phyloP scores from a whole-genome alignment of 2,113 vertebrate genomes.

The Monopterus albus region DNA sequence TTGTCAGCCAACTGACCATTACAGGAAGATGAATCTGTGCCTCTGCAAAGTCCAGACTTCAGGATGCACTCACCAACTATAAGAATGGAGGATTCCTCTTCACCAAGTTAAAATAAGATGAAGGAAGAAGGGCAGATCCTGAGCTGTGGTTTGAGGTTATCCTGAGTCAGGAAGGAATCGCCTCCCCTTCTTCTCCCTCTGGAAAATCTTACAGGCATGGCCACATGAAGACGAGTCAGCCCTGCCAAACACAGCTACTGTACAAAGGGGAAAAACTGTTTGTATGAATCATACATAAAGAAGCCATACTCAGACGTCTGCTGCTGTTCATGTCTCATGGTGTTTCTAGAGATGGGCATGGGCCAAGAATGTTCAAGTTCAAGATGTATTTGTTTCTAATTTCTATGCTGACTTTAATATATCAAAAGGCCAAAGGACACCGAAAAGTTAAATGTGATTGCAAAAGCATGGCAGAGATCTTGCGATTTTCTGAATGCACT shows the following conservation, averaged over 20 bases:
- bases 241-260: slow-evolving; percentile 26
- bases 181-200: slow-evolving; percentile 28
- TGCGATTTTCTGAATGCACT: slow-evolving; percentile 2
- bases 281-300: slow-evolving; percentile 39
- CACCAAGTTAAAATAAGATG: neutral
- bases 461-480: slow-evolving; percentile 28
- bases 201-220: slow-evolving; percentile 59
- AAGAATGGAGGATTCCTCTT: neutral
- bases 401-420: neutral
- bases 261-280: slow-evolving; percentile 29
- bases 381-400: neutral
- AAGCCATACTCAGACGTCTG: no score
- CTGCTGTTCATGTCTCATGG: no score
- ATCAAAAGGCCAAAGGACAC: neutral
- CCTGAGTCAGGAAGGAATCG: slow-evolving; percentile 57
- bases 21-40: neutral
- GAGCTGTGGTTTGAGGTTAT: slow-evolving; percentile 54
- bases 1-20: neutral
- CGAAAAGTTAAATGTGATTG: slow-evolving; percentile 14
- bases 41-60: neutral
- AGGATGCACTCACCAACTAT: neutral
- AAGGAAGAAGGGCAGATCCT: slow-evolving; percentile 26
- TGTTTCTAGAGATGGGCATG: no score
- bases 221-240: slow-evolving; percentile 38
- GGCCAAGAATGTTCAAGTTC: neutral